Percentiles rank a stretch among this genome's conserved stretches.
Evolutionary conservation across 2,113 vertebrate genomes (phyloP).

Genomic region (Epinephelus cyanopodus): DNA sequence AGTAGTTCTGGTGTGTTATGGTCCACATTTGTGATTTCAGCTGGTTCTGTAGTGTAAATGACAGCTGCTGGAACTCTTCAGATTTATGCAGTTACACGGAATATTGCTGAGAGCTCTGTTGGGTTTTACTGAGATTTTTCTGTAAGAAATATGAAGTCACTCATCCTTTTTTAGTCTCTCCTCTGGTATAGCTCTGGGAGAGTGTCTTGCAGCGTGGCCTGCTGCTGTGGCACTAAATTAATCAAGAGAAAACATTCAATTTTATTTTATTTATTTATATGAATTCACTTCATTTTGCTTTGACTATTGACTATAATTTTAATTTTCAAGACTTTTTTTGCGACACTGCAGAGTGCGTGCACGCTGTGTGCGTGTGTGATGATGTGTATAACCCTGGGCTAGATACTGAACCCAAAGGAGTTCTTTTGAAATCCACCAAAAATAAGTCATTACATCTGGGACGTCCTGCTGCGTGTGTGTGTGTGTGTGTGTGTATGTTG

Average conservation of each 20-base stretch:
- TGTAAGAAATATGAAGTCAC: background rate
- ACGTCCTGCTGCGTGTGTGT: slow-evolving; percentile 16
- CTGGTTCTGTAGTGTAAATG: background rate
- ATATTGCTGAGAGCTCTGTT: slow-evolving; percentile 1
- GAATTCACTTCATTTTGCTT: slow-evolving; percentile 24
- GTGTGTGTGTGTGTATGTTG: background rate
- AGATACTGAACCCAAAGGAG: slow-evolving; percentile 25
- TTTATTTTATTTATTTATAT: slow-evolving; percentile 4
- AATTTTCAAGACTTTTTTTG: background rate
- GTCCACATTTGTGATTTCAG: background rate
- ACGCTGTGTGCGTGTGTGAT: background rate
- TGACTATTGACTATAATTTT: slow-evolving; percentile 32
- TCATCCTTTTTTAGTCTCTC: background rate
- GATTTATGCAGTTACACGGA: background rate
- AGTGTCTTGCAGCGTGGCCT: background rate
- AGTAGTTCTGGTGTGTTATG: background rate
- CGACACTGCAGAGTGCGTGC: background rate
- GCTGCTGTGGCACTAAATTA: slow-evolving; percentile 18
- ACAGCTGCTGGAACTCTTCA: background rate
- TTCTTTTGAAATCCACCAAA: slow-evolving; percentile 51
- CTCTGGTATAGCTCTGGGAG: background rate
- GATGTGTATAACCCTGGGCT: slow-evolving; percentile 11
- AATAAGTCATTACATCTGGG: slow-evolving; percentile 45
- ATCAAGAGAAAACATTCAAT: slow-evolving; percentile 7
- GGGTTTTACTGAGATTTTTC: background rate